A percentile compares a stretch with the other conserved stretches of the same genome.
These are phyloP conservation scores for Eurystomus gularis DNA, from an alignment of 2,113 vertebrate genomes.

Conservation along the genomic window DNA sequence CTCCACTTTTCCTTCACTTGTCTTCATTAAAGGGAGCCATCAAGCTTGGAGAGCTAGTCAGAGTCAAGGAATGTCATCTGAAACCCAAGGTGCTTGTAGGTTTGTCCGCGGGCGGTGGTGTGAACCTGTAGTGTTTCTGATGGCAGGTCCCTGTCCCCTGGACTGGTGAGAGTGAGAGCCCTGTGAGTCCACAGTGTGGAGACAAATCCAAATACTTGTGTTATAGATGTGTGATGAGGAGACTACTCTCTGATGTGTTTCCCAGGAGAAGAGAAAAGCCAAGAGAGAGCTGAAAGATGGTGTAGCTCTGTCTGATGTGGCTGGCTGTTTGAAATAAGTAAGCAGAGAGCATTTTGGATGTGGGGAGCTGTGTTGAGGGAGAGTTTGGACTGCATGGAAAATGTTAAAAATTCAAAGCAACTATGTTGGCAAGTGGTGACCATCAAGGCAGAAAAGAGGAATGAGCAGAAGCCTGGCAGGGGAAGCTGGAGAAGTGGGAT, in stretches of 20 bases:
- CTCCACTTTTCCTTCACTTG: accelerated
- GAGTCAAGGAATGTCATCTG: background rate
- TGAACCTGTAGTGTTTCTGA: background rate
- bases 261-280: background rate
- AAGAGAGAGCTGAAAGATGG: background rate
- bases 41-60: background rate
- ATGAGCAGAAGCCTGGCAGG: background rate
- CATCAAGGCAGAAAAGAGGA: background rate
- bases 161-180: background rate
- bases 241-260: background rate
- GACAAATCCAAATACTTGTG: background rate
- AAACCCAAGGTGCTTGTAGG: background rate
- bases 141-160: background rate
- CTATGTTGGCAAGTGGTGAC: constrained; percentile 2
- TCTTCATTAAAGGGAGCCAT: background rate
- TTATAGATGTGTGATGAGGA: background rate
- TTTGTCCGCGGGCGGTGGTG: background rate
- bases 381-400: background rate
- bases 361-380: background rate
- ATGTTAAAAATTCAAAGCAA: background rate
- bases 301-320: background rate
- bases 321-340: background rate
- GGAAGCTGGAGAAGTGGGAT: background rate
- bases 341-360: background rate
- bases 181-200: background rate